These are phyloP conservation scores for Monopis laevigella DNA, from an alignment of 2,888 invertebrate genomes.

Conservation along the genomic window DNA sequence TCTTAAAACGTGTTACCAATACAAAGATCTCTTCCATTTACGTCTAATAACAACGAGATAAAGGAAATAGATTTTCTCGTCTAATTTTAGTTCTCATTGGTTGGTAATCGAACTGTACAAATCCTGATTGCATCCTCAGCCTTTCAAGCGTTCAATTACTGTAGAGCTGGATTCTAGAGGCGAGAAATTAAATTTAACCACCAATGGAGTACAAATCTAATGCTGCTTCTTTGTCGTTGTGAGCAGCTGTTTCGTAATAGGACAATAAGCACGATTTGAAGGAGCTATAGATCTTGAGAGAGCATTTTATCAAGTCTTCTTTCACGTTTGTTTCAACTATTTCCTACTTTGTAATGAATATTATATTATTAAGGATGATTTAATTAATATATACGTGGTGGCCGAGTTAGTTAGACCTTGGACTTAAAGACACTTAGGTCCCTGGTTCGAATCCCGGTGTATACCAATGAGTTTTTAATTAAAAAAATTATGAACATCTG, in stretches of 20 bases:
- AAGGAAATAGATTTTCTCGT: constrained; percentile 6
- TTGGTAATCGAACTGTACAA: constrained; percentile 7
- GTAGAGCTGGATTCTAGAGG: not conserved
- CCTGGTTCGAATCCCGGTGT: too few relatives aligned
- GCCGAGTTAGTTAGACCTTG: too few relatives aligned
- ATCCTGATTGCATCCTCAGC: constrained; percentile 7
- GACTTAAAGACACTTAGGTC: too few relatives aligned
- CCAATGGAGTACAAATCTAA: not conserved
- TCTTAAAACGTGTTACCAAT: not conserved
- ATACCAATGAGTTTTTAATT: too few relatives aligned
- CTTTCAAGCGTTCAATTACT: constrained; percentile 8
- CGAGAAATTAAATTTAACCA: constrained; percentile 8
- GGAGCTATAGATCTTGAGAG: too few relatives aligned
- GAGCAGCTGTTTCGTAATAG: not conserved
- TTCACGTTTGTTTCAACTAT: too few relatives aligned
- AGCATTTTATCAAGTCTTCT: too few relatives aligned
- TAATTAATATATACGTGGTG: too few relatives aligned
- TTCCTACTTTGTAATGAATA: too few relatives aligned
- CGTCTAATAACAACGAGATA: not conserved
- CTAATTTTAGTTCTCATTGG: constrained; percentile 5
- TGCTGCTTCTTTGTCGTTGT: constrained; percentile 2
- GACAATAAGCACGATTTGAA: not conserved
- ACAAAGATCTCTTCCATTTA: not conserved
- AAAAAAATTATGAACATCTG: too few relatives aligned
- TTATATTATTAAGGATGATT: too few relatives aligned